These are phyloP conservation scores for Eciton burchellii DNA, from an alignment of 1,140 invertebrate genomes.

Conservation along the genomic window DNA sequence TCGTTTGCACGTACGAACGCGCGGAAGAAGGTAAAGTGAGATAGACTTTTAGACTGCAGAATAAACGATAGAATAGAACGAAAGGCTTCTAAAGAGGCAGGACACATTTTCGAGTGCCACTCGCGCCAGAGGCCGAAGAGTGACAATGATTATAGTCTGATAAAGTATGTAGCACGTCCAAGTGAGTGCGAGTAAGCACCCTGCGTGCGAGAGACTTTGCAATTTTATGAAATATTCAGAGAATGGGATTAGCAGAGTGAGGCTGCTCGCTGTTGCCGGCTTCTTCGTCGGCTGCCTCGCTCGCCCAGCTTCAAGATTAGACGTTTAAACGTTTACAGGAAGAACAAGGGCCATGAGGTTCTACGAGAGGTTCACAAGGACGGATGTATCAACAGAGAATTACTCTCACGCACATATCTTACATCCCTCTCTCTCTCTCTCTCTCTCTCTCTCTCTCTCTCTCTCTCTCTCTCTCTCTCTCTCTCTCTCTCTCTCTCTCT, in stretches of 20 bases:
- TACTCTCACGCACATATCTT: too few species aligned
- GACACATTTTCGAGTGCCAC: not conserved
- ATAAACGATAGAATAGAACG: conserved; percentile 5
- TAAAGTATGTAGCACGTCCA: conserved; percentile 12
- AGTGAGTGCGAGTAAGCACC: not conserved
- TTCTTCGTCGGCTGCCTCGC: not conserved
- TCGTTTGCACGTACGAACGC: not conserved
- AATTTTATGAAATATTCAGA: conserved; percentile 16
- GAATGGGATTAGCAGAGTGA: not conserved
- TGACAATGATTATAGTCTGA: not conserved
- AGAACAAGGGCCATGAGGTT: too few species aligned
- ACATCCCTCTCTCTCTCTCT: too few species aligned
- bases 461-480: too few species aligned
- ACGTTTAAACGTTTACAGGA: not conserved
- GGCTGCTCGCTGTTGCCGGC: not conserved
- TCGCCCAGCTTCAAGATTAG: conserved; percentile 5
- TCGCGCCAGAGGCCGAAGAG: not conserved
- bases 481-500: too few species aligned
- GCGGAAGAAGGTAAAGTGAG: conserved; percentile 22
- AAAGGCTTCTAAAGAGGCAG: not conserved
- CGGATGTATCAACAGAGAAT: too few species aligned
- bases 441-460: too few species aligned
- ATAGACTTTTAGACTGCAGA: not conserved
- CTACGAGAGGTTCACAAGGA: too few species aligned
- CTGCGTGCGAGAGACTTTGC: not conserved